A percentile compares a stretch with the other conserved stretches of the same genome.
phyloP scores from a whole-genome alignment of 2,888 invertebrate genomes.

The Sphaerophoria taeniata region DNA sequence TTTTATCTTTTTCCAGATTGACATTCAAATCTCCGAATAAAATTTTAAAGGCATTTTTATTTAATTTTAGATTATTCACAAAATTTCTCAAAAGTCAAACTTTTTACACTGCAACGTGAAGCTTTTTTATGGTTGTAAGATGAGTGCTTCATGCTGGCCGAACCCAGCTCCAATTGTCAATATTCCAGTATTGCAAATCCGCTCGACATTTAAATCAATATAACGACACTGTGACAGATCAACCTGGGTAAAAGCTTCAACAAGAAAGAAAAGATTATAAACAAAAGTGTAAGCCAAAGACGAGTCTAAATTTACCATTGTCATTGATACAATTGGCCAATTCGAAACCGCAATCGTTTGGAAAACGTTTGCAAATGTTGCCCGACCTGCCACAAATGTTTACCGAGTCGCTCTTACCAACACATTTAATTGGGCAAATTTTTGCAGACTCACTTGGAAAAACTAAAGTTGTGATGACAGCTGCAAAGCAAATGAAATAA shows the following conservation, averaged over 20 bases:
- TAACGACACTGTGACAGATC: conserved; percentile 2
- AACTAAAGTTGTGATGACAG: background rate
- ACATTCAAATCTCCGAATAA: too few species aligned
- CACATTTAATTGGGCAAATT: background rate
- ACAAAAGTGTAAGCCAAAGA: background rate
- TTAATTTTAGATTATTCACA: background rate
- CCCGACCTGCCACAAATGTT: conserved; percentile 14
- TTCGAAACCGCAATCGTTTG: background rate
- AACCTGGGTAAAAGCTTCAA: background rate
- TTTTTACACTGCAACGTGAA: background rate
- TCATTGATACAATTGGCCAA: background rate
- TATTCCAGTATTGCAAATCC: conserved; percentile 12
- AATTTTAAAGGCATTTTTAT: too few species aligned
- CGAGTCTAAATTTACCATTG: background rate
- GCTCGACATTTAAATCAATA: background rate
- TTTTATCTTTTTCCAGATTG: too few species aligned
- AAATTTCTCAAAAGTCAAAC: background rate
- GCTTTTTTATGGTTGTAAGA: background rate
- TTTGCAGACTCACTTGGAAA: background rate
- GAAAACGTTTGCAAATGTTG: conserved; percentile 13
- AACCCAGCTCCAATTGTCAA: background rate
- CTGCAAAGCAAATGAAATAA: background rate
- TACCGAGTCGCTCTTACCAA: background rate
- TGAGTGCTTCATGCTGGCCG: background rate
- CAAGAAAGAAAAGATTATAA: too few species aligned